Evolutionary conservation across 1,140 invertebrate species (phyloP).

Genomic region (Diprion similis): DNA sequence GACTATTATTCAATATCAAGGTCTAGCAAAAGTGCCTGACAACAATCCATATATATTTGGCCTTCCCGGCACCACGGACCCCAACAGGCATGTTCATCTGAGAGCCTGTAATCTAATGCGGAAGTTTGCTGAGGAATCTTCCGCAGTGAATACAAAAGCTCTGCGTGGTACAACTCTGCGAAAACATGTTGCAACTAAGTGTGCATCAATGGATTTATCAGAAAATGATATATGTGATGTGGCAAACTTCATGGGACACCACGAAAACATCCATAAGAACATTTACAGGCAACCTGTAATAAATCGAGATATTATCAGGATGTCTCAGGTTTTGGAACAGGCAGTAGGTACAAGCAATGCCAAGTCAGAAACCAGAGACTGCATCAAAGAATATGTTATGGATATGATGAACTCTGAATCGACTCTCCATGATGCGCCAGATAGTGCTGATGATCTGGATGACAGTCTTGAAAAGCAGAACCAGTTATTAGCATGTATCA

Average conservation of each 20-base stretch:
- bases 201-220: slow-evolving; percentile 10
- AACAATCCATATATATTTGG: slow-evolving; percentile 30
- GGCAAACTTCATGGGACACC: too few species aligned
- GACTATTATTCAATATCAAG: neutral
- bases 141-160: slow-evolving; percentile 10
- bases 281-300: too few species aligned
- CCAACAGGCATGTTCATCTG: neutral
- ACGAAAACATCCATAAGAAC: too few species aligned
- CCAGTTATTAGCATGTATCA: too few species aligned
- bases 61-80: neutral
- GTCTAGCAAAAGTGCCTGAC: slow-evolving; percentile 11
- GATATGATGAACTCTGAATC: too few species aligned
- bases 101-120: slow-evolving; percentile 21
- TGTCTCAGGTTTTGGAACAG: slow-evolving; percentile 25
- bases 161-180: slow-evolving; percentile 26
- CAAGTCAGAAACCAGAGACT: too few species aligned
- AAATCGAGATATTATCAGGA: slow-evolving; percentile 22
- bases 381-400: too few species aligned
- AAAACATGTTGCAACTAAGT: slow-evolving; percentile 28
- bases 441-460: too few species aligned
- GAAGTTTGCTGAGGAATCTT: slow-evolving; percentile 20
- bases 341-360: too few species aligned
- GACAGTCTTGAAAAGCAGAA: too few species aligned
- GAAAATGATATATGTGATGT: slow-evolving; percentile 13
- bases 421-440: too few species aligned